Conservation (phyloP, 2,797 vertebrate species). For the Alectoris magna region DNA sequence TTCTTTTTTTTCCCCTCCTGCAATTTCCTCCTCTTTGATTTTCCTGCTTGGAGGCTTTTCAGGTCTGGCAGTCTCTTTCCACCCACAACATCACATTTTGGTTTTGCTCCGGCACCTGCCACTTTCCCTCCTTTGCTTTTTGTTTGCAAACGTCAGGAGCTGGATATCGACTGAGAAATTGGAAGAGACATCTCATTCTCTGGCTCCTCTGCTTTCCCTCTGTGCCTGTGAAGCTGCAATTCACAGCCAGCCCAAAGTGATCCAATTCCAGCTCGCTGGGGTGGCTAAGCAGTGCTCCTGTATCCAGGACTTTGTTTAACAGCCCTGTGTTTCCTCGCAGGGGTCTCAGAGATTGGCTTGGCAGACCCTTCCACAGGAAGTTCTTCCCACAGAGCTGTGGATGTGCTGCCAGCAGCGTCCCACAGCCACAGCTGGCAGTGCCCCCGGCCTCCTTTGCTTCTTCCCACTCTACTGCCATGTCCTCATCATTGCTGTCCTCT, state of each 20-base stretch:
- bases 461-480: not conserved
- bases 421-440: rapidly evolving
- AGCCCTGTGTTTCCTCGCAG: slow-evolving; percentile 16
- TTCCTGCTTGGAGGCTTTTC: slow-evolving; percentile 55
- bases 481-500: rapidly evolving
- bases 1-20: not conserved
- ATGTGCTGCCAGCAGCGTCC: rapidly evolving
- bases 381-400: not conserved
- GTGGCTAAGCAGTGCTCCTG: not conserved
- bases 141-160: slow-evolving; percentile 52
- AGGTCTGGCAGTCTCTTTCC: slow-evolving; percentile 59
- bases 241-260: slow-evolving; percentile 25
- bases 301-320: not conserved
- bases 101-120: slow-evolving; percentile 58
- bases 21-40: slow-evolving; percentile 55
- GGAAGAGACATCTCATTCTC: slow-evolving; percentile 57
- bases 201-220: slow-evolving; percentile 19
- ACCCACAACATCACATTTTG: slow-evolving; percentile 56
- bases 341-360: not conserved
- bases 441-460: not conserved
- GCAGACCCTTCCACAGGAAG: not conserved
- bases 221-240: slow-evolving; percentile 30
- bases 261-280: slow-evolving; percentile 28
- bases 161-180: slow-evolving; percentile 54
- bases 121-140: slow-evolving; percentile 40